Evolutionary conservation across 2,888 invertebrate genomes (phyloP).

Genomic region (Kuschelorhynchus macadamiae): DNA sequence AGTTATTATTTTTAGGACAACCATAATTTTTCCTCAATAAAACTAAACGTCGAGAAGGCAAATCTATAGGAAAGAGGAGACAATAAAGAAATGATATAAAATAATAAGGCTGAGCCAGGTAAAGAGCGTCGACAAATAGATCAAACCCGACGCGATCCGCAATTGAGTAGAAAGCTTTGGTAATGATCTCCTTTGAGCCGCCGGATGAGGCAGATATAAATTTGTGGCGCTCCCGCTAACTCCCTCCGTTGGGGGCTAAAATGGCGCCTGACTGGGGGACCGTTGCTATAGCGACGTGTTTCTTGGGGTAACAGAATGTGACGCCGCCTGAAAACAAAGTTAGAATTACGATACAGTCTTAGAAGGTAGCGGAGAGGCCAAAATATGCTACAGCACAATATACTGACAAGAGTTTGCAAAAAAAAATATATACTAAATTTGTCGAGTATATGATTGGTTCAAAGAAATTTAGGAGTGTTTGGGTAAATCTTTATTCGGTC

Average conservation of each 20-base stretch:
- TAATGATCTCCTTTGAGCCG: conserved; percentile 71
- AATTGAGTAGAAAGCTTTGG: conserved; percentile 71
- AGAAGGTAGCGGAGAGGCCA: conserved; percentile 29
- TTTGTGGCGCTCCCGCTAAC: conserved; percentile 70
- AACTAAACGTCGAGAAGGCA: conserved; percentile 40
- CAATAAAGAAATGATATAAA: conserved; percentile 55
- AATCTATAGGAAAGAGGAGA: conserved; percentile 40
- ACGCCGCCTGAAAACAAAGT: conserved; percentile 10
- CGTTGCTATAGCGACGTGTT: conserved; percentile 68
- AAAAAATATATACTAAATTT: too few species aligned
- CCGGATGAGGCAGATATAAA: conserved; percentile 71
- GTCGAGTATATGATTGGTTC: too few species aligned
- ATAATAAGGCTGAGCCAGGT: conserved; percentile 61
- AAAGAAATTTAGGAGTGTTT: too few species aligned
- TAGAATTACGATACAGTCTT: conserved; percentile 33
- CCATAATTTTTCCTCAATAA: conserved; percentile 26
- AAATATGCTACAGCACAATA: too few species aligned
- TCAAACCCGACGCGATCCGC: conserved; percentile 70
- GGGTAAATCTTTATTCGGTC: too few species aligned
- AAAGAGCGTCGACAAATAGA: conserved; percentile 68
- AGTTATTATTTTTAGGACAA: too few species aligned
- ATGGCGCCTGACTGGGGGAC: conserved; percentile 64
- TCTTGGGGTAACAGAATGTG: conserved; percentile 56
- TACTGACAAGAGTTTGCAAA: too few species aligned
- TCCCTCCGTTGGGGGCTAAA: conserved; percentile 65